Evolutionary conservation across 1,140 invertebrate genomes (phyloP), one percentile per base, ranked within the genome.

Genomic region (Apis laboriosa): DNA sequence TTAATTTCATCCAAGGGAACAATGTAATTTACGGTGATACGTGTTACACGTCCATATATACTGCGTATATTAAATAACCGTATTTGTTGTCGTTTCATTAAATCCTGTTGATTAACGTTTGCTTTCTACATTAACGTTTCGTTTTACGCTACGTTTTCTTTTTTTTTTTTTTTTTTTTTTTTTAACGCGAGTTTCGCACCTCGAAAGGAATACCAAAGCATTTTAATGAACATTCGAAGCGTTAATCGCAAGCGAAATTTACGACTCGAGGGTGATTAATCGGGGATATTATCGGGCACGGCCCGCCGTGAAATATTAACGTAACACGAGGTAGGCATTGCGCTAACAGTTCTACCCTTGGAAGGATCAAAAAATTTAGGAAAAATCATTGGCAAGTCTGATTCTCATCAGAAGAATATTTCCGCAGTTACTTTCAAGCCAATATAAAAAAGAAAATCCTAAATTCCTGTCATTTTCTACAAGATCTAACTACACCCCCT

Each of bases 211-310:
- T 58, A 56, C 21, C 28, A 1, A 73, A 56, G 24, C 21, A 58
- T 73, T 55, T 73, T 73, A 73, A 73, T 56, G 71, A 56, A 73
- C 53, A 7, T 12, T 53, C 21, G 53, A 34, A 19, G 28, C 71
- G 28, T 73, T 73, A 73, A 56, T 73, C 53, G 12, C 53, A 34
- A 34, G 28, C 11, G 70, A 72, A 72, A 73, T 73, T 73, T 73
- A 73, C 71, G 53, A 43, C 28, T 53, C 28, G 19, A 12, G 9
- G 28, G 12, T 56, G 9, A 73, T 73, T 72, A 72, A 72, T 72
- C 70, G 53, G 51, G 15, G 9, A 21, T 51, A 68, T 51, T 68
- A 68, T 68, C 21, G 51, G 12, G 51, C 43, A n/a, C 66, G 49
- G 49, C 13, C 51, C 21, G 21, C n/a, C 19, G 53, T 56, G 70